These are phyloP conservation scores for Notothenia rossii DNA, from an alignment of 2,113 vertebrate species.

Conservation along the genomic window DNA sequence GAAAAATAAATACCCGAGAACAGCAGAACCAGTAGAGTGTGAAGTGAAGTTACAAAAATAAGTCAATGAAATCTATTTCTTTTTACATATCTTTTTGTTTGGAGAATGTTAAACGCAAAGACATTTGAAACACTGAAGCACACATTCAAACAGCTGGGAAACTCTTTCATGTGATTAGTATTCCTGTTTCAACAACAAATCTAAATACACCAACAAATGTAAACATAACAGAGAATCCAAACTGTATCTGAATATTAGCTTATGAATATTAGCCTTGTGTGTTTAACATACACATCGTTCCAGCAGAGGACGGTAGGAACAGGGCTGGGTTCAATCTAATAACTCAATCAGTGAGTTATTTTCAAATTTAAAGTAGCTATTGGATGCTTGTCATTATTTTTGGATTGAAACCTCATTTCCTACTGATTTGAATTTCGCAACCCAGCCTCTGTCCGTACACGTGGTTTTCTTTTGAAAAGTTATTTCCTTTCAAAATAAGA, in stretches of 20 bases:
- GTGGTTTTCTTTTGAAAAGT: no score
- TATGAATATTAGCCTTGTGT: slow-evolving; percentile 11
- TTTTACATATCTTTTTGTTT: slow-evolving; percentile 39
- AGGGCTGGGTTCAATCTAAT: background rate
- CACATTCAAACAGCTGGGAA: slow-evolving; percentile 19
- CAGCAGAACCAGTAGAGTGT: slow-evolving; percentile 34
- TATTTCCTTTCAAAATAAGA: slow-evolving; percentile 4
- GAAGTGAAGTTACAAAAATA: slow-evolving; percentile 60
- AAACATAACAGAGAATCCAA: slow-evolving; percentile 52
- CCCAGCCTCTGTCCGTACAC: background rate
- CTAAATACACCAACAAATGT: slow-evolving; percentile 34
- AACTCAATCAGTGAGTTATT: background rate
- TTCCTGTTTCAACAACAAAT: slow-evolving; percentile 14
- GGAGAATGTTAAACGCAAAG: background rate
- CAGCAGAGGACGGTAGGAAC: background rate
- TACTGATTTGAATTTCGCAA: background rate
- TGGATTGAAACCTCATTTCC: background rate
- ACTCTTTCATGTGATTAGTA: slow-evolving; percentile 2
- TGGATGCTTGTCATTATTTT: background rate
- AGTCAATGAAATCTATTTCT: slow-evolving; percentile 22
- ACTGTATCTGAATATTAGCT: slow-evolving; percentile 22
- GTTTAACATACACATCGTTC: background rate
- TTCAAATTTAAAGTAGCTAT: background rate
- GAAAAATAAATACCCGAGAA: slow-evolving; percentile 74
- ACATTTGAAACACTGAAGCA: background rate